phyloP scores from a whole-genome alignment of 2,888 invertebrate genomes.

The Troilus luridus region DNA sequence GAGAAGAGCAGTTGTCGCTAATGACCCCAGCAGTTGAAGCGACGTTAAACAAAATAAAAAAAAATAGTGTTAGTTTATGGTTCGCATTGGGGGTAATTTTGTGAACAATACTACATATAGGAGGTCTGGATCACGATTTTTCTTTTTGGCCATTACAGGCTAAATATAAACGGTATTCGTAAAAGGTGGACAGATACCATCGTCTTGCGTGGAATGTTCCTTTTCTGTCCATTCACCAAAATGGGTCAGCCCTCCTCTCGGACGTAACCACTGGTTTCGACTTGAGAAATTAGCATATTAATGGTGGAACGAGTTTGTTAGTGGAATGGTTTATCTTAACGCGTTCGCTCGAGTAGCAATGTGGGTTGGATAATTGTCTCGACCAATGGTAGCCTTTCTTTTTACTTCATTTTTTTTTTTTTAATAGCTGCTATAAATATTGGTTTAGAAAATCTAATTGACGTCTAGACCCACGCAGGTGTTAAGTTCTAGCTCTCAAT shows the following conservation, averaged over 20 bases:
- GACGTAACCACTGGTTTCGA: neutral
- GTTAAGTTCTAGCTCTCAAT: neutral
- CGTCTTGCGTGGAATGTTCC: neutral
- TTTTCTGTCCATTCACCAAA: neutral
- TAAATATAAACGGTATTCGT: neutral
- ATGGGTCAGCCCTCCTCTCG: neutral
- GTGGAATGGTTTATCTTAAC: neutral
- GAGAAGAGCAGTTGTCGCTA: no score
- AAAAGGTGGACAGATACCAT: neutral
- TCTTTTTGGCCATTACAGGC: neutral
- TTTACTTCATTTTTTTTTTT: neutral
- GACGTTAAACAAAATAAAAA: no score
- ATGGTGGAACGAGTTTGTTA: neutral
- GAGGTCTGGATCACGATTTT: no score
- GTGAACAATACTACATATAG: neutral
- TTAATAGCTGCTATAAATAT: neutral
- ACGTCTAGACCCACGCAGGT: neutral
- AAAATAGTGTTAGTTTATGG: no score
- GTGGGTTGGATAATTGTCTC: neutral
- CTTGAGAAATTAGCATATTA: neutral
- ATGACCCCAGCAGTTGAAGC: no score
- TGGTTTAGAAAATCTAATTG: constrained; percentile 16
- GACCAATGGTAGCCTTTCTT: neutral
- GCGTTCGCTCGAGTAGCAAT: neutral
- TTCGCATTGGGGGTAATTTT: neutral